These are phyloP conservation scores for Anolis apletophallus DNA, from an alignment of 2,797 vertebrate genomes.

Conservation along the genomic window DNA sequence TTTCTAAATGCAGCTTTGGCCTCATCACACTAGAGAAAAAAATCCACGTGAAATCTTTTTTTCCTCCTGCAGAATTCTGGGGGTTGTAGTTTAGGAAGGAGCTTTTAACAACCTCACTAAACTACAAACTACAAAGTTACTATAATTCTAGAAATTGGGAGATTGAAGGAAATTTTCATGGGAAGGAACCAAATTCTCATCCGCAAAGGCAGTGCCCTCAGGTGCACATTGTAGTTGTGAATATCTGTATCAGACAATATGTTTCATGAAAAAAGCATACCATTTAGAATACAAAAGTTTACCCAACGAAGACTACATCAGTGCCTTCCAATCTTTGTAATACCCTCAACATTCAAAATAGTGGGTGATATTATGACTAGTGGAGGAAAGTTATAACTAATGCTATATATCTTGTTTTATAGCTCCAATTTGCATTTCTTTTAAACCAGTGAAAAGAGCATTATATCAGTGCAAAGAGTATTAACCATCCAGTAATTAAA, in stretches of 20 bases:
- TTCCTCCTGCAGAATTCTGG: too few species aligned
- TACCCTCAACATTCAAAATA: neutral
- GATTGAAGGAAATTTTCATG: too few species aligned
- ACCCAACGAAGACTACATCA: neutral
- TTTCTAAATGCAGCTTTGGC: too few species aligned
- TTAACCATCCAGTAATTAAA: slow-evolving; percentile 22
- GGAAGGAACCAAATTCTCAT: too few species aligned
- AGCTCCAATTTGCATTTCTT: slow-evolving; percentile 10
- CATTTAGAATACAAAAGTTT: neutral
- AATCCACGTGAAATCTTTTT: too few species aligned
- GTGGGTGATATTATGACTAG: neutral
- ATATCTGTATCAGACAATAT: neutral
- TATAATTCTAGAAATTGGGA: too few species aligned
- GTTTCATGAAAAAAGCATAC: neutral
- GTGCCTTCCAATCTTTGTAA: neutral
- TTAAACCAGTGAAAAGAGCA: neutral
- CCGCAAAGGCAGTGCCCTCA: too few species aligned
- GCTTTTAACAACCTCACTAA: too few species aligned
- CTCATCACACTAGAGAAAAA: too few species aligned
- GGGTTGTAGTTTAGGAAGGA: too few species aligned
- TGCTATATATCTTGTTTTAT: neutral
- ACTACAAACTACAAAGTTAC: too few species aligned
- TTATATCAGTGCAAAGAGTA: neutral
- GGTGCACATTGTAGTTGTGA: too few species aligned
- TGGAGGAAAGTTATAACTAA: slow-evolving; percentile 11